Evolutionary conservation across 2,113 vertebrate genomes (phyloP).

Genomic region (Butastur rufipennis): DNA sequence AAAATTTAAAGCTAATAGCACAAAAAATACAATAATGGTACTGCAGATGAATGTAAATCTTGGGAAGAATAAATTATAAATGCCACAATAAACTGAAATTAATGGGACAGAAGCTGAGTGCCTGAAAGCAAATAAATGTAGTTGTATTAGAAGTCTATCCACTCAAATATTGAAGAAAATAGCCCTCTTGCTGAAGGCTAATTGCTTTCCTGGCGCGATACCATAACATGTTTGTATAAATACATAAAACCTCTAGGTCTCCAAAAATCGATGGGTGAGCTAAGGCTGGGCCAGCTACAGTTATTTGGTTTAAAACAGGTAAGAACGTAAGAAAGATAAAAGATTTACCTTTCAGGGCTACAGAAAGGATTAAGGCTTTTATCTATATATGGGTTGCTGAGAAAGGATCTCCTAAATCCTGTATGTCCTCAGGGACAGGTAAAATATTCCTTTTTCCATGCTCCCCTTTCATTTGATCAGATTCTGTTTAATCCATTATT

Average conservation of each 20-base stretch:
- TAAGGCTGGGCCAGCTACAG: not conserved
- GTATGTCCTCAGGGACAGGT: not conserved
- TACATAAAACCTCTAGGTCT: not conserved
- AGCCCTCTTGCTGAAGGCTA: not conserved
- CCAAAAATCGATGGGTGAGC: not conserved
- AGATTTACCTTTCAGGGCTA: not conserved
- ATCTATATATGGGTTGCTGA: not conserved
- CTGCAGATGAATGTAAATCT: not conserved
- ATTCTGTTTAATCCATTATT: not conserved
- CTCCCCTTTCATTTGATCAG: not conserved
- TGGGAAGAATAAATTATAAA: not conserved
- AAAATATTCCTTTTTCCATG: not conserved
- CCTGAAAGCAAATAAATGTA: not conserved
- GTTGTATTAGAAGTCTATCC: not conserved
- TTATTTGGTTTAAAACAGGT: not conserved
- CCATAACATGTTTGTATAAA: not conserved
- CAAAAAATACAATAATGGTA: not conserved
- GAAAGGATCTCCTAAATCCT: not conserved
- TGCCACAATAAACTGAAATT: not conserved
- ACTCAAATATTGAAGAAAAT: not conserved
- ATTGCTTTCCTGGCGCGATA: not conserved
- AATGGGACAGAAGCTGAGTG: not conserved
- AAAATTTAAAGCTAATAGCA: slow-evolving; percentile 30
- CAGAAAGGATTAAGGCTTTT: not conserved
- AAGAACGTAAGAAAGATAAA: not conserved